Evolutionary conservation across 1,140 invertebrate genomes (phyloP).

Genomic region (Apocrypta bakeri): DNA sequence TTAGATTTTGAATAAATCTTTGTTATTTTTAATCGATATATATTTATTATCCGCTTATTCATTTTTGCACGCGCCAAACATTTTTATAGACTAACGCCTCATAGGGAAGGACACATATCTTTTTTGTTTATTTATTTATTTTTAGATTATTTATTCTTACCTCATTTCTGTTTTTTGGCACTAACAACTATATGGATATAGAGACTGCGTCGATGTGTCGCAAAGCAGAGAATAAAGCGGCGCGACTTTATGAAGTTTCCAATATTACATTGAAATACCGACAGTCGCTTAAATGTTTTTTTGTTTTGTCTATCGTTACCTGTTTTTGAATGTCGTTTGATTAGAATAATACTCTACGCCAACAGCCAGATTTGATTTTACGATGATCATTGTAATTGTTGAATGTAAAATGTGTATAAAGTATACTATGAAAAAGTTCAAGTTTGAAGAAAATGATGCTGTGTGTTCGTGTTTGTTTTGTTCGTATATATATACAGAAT

Average conservation of each 20-base stretch:
- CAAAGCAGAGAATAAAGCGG: slow-evolving; percentile 11
- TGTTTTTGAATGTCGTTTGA: neutral
- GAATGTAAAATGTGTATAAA: neutral
- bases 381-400: neutral
- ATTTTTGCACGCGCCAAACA: neutral
- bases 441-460: neutral
- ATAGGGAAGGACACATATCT: neutral
- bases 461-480: no score
- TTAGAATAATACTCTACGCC: neutral
- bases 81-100: slow-evolving; percentile 8
- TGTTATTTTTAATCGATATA: neutral
- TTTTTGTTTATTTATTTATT: slow-evolving; percentile 9
- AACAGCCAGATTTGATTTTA: slow-evolving; percentile 9
- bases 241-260: neutral
- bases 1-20: neutral
- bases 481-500: neutral
- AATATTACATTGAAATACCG: neutral
- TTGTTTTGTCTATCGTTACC: neutral
- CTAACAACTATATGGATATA: slow-evolving; percentile 34
- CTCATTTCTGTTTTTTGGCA: slow-evolving; percentile 13
- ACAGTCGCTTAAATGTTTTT: neutral
- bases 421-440: neutral
- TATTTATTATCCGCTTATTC: slow-evolving; percentile 5
- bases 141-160: neutral
- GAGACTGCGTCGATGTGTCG: slow-evolving; percentile 24